Conservation (phyloP, 2,888 invertebrate species). For the Nephrotoma appendiculata region DNA sequence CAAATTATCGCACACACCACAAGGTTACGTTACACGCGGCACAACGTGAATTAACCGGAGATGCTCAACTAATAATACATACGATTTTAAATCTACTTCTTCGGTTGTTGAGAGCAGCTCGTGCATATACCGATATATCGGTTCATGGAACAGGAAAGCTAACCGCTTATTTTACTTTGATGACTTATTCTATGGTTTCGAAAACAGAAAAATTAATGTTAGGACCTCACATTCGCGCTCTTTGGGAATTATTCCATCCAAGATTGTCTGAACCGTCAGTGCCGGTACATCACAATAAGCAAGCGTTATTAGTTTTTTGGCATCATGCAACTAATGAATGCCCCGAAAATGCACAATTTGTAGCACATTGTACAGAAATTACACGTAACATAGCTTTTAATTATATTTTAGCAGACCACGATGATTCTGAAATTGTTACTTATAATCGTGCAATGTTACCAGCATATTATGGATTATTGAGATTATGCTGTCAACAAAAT, state of each 20-base stretch:
- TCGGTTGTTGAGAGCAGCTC: constrained; percentile 63
- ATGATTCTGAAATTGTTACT: constrained; percentile 87
- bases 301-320: constrained; percentile 85
- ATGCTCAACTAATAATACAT: constrained; percentile 44
- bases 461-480: constrained; percentile 76
- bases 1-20: constrained; percentile 55
- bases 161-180: constrained; percentile 81
- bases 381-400: constrained; percentile 93
- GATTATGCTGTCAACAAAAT: constrained; percentile 83
- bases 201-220: constrained; percentile 89
- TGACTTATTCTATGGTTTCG: constrained; percentile 83
- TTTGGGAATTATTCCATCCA: constrained; percentile 92
- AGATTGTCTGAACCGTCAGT: constrained; percentile 88
- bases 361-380: constrained; percentile 73
- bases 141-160: constrained; percentile 83
- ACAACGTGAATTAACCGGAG: constrained; percentile 36
- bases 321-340: constrained; percentile 86
- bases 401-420: constrained; percentile 91
- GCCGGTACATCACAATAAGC: constrained; percentile 90
- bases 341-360: constrained; percentile 80
- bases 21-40: constrained; percentile 22
- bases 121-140: constrained; percentile 73
- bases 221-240: constrained; percentile 77
- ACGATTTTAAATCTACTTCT: constrained; percentile 60
- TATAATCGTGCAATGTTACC: constrained; percentile 91